phyloP scores from a whole-genome alignment of 2,888 invertebrate species.

The Petrolisthes manimaculis region DNA sequence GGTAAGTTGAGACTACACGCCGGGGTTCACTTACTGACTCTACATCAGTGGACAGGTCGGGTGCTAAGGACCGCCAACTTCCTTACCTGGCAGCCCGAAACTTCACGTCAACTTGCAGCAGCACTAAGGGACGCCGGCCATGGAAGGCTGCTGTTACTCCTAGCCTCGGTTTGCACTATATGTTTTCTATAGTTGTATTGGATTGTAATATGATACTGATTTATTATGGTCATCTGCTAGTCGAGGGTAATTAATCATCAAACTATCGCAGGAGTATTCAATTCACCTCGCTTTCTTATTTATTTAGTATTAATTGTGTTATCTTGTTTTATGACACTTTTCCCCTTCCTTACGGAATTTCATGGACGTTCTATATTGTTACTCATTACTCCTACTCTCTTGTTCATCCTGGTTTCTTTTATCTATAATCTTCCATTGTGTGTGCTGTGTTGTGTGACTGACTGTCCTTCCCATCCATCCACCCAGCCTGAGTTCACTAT shows the following conservation, averaged over 20 bases:
- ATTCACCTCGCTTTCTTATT: too few species aligned
- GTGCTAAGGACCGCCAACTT: slow-evolving; percentile 37
- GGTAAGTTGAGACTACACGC: slow-evolving; percentile 38
- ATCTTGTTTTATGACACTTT: too few species aligned
- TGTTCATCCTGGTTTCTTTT: too few species aligned
- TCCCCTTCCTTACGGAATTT: too few species aligned
- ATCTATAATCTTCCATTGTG: neutral
- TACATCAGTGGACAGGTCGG: slow-evolving; percentile 35
- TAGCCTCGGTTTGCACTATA: slow-evolving; percentile 27
- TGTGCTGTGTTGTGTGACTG: neutral
- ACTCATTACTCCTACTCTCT: too few species aligned
- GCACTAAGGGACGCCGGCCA: slow-evolving; percentile 25
- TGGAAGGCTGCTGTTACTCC: slow-evolving; percentile 34
- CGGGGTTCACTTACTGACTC: slow-evolving; percentile 42
- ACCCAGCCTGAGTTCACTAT: slow-evolving; percentile 50
- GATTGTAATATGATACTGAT: too few species aligned
- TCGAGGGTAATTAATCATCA: too few species aligned
- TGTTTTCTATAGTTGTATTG: too few species aligned
- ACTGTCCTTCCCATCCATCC: neutral
- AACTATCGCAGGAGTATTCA: too few species aligned
- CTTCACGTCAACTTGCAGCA: slow-evolving; percentile 9
- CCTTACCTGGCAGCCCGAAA: slow-evolving; percentile 54
- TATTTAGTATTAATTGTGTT: too few species aligned
- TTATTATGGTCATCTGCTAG: too few species aligned
- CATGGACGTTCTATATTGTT: too few species aligned